Base-by-base conservation (phyloP, 2,113 vertebrate species). In the Pimephales promelas region DNA sequence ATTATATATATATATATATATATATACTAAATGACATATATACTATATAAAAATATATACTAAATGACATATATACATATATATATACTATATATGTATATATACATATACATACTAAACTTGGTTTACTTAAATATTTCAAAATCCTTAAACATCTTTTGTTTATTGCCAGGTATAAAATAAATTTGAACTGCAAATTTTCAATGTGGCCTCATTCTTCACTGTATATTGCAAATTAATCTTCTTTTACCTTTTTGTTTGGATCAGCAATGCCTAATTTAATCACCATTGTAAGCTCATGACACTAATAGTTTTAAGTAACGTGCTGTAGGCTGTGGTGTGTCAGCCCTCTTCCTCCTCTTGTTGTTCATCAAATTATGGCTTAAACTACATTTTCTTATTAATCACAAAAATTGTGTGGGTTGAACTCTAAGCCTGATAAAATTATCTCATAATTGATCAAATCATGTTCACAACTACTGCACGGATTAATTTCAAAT, bases 361-460 rank as follows among this genome's bases (percentile, higher is more conserved):
- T 18, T 61, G 22, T 26, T 66, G 74, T 61, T 83, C 31, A 47
- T 83, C 24, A 68, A 20, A 61, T 75, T 56, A 81, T n/a, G 40
- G n/a, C 56, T 45, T 83, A 82, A 57, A 45, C 10, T 20, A 31
- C 22, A 56, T 43, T 10, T 81, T 47, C 68, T 24, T 49, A 40
- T 86, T 82, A 71, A 86, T 76, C 4, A 8, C 40, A n/a, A 36
- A 10, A 26, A 68, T 47, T 10, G 20, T 61, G 16, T 31, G 70
- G 7, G 36, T 76, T 80, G 68, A 43, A 57, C 11, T 2, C 9
- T 68, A 20, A 74, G 57, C 64, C 62, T 49, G 5, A 80, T 83
- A 11, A 24, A 76, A 10, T 64, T 0, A 59, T 75, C 59, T 47
- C 26, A 49, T 20, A 74, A 75, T 59, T 28, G 26, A 57, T 64